These are phyloP conservation scores for Automeris io DNA, from an alignment of 2,888 invertebrate species.

Conservation along the genomic window DNA sequence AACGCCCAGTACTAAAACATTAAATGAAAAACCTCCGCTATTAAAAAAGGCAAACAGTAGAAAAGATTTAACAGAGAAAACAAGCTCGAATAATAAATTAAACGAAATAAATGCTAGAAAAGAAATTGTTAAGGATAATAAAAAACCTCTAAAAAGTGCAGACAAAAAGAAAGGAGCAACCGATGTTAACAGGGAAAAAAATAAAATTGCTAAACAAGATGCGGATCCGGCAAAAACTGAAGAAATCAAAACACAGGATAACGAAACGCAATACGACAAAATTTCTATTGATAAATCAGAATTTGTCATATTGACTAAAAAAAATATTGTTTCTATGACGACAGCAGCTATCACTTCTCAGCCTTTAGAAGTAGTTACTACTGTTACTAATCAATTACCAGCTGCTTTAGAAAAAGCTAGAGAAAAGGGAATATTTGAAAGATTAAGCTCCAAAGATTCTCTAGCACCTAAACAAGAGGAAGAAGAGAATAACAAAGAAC, in stretches of 20 bases:
- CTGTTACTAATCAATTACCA: slow-evolving; percentile 73
- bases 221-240: slow-evolving; percentile 37
- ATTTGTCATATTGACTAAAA: slow-evolving; percentile 64
- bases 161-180: slow-evolving; percentile 22
- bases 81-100: slow-evolving; percentile 46
- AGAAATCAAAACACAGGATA: slow-evolving; percentile 56
- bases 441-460: slow-evolving; percentile 66
- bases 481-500: slow-evolving; percentile 21
- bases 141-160: slow-evolving; percentile 15
- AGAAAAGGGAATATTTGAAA: slow-evolving; percentile 67
- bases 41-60: slow-evolving; percentile 50
- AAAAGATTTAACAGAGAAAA: slow-evolving; percentile 45
- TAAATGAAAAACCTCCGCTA: slow-evolving; percentile 54
- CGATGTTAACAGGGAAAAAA: slow-evolving; percentile 16
- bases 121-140: slow-evolving; percentile 29
- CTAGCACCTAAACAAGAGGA: slow-evolving; percentile 50
- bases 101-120: slow-evolving; percentile 44
- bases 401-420: slow-evolving; percentile 66
- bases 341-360: slow-evolving; percentile 77
- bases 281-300: slow-evolving; percentile 56
- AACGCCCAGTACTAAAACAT: slow-evolving; percentile 57
- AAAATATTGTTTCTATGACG: slow-evolving; percentile 75
- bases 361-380: slow-evolving; percentile 72
- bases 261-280: slow-evolving; percentile 69
- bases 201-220: slow-evolving; percentile 25